Percentiles rank a stretch among this genome's conserved stretches.
Evolutionary conservation across 2,888 invertebrate species (phyloP).

Genomic region (Athalia cordata): DNA sequence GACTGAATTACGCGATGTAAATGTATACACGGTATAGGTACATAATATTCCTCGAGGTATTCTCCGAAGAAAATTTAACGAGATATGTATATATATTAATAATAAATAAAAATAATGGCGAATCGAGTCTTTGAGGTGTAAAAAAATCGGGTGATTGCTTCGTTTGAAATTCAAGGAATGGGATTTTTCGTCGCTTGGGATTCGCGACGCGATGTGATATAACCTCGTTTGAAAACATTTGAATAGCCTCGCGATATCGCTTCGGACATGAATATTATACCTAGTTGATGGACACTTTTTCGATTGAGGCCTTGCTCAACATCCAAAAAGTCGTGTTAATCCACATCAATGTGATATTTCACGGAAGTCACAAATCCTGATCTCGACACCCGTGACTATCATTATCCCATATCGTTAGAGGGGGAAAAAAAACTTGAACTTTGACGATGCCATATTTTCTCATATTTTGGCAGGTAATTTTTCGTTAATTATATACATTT

Average conservation of each 20-base stretch:
- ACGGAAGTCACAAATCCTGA: conserved; percentile 41
- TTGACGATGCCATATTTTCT: conserved; percentile 13
- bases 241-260: conserved; percentile 26
- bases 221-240: conserved; percentile 11
- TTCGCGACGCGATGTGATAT: too few species aligned
- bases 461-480: conserved; percentile 21
- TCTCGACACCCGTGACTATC: conserved; percentile 4
- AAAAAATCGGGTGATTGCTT: not conserved
- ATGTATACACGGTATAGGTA: too few species aligned
- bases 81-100: too few species aligned
- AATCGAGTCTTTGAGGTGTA: not conserved
- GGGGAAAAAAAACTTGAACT: conserved; percentile 19
- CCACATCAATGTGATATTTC: conserved; percentile 24
- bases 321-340: conserved; percentile 20
- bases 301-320: conserved; percentile 21
- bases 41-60: too few species aligned
- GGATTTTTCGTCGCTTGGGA: conserved; percentile 27
- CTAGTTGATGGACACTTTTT: conserved; percentile 26
- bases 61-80: too few species aligned
- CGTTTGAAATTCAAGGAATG: conserved; percentile 16
- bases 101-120: not conserved
- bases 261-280: conserved; percentile 21
- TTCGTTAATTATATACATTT: conserved; percentile 21
- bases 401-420: conserved; percentile 13
- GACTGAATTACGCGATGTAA: too few species aligned